phyloP scores from a whole-genome alignment of 1,140 invertebrate species.

The Scaptomyza graminum region DNA sequence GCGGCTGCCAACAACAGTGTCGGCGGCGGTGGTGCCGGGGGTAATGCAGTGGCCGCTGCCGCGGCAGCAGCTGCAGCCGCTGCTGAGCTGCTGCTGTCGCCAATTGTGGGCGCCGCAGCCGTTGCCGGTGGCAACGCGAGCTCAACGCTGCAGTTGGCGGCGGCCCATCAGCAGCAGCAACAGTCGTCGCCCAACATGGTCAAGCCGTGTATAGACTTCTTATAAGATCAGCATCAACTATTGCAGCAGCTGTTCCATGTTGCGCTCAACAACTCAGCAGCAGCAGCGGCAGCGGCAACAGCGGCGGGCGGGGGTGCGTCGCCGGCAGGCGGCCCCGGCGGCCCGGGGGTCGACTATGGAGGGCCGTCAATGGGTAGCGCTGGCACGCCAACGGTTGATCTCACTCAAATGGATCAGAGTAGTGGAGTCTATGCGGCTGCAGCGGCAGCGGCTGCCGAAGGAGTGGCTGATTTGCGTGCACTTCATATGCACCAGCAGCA shows the following conservation, averaged over 20 bases:
- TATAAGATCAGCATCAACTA: conserved; percentile 84
- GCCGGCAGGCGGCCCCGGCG: conserved; percentile 14
- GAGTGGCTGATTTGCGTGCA: conserved; percentile 24
- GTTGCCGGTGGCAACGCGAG: conserved; percentile 70
- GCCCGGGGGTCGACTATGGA: conserved; percentile 16
- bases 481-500: conserved; percentile 41
- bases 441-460: conserved; percentile 15
- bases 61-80: conserved; percentile 78
- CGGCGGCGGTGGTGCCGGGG: conserved; percentile 56
- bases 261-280: conserved; percentile 76
- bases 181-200: conserved; percentile 77
- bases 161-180: conserved; percentile 72
- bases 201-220: conserved; percentile 83
- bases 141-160: conserved; percentile 69
- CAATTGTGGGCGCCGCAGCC: conserved; percentile 75
- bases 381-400: conserved; percentile 68
- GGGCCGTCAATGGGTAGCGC: conserved; percentile 12
- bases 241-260: conserved; percentile 83
- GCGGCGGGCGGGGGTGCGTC: conserved; percentile 32
- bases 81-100: conserved; percentile 73
- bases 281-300: conserved; percentile 65
- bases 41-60: conserved; percentile 77
- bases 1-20: conserved; percentile 55
- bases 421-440: conserved; percentile 27
- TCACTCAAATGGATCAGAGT: conserved; percentile 68